phyloP scores from a whole-genome alignment of 2,888 invertebrate genomes.

The Leptinotarsa peninsularis region DNA sequence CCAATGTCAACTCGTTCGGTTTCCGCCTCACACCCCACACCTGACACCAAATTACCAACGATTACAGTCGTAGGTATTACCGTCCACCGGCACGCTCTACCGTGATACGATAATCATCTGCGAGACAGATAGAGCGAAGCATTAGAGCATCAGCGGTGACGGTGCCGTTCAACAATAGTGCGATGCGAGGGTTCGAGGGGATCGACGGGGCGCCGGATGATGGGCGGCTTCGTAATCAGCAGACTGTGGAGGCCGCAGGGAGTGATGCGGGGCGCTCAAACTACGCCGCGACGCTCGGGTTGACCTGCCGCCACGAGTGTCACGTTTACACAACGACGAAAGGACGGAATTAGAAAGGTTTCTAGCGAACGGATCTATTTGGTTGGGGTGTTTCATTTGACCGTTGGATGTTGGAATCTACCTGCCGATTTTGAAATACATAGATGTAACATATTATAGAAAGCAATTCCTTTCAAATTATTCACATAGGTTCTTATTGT shows the following conservation, averaged over 20 bases:
- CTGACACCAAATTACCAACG: slow-evolving; percentile 25
- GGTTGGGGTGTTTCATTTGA: slow-evolving; percentile 11
- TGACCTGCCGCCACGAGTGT: slow-evolving; percentile 63
- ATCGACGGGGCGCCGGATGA: slow-evolving; percentile 44
- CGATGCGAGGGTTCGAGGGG: slow-evolving; percentile 48
- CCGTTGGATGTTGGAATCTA: neutral
- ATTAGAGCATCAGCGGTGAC: slow-evolving; percentile 41
- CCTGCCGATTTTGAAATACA: neutral
- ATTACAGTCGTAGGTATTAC: slow-evolving; percentile 36
- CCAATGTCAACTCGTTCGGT: too few relatives aligned
- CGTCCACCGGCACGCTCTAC: slow-evolving; percentile 29
- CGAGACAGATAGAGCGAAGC: slow-evolving; percentile 31
- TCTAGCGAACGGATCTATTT: slow-evolving; percentile 14
- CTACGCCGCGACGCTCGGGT: slow-evolving; percentile 63
- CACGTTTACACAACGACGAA: slow-evolving; percentile 30
- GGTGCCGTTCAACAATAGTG: slow-evolving; percentile 52
- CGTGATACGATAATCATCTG: slow-evolving; percentile 37
- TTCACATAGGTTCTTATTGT: too few relatives aligned
- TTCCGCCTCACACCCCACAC: neutral
- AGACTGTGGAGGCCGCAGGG: slow-evolving; percentile 56
- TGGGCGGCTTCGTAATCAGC: slow-evolving; percentile 60
- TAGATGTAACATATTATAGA: too few relatives aligned
- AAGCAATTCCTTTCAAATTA: too few relatives aligned
- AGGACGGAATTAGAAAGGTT: slow-evolving; percentile 7
- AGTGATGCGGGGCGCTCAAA: slow-evolving; percentile 55